phyloP scores from a whole-genome alignment of 2,888 invertebrate genomes.

The Tridacna gigas region DNA sequence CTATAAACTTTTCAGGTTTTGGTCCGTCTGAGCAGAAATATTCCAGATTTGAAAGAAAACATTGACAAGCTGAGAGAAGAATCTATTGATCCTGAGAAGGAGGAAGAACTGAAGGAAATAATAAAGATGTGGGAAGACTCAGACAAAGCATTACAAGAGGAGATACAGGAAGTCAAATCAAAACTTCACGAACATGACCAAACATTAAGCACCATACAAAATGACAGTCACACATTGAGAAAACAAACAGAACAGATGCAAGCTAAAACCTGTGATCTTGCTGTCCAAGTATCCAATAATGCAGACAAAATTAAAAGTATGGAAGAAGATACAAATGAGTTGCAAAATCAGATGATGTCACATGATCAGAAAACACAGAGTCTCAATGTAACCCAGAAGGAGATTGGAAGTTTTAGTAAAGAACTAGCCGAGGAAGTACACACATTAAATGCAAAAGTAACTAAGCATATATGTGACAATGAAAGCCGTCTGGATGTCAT shows the following conservation, averaged over 20 bases:
- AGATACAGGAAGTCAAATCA: constrained; percentile 7
- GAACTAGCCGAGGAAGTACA: not conserved
- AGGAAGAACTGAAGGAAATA: constrained; percentile 10
- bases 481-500: not conserved
- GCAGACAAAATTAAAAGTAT: not conserved
- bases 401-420: not conserved
- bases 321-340: not conserved
- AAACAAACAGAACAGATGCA: not conserved
- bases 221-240: not conserved
- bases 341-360: not conserved
- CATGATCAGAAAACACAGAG: not conserved
- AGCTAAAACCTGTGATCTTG: not conserved
- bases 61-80: constrained; percentile 11
- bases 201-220: not conserved
- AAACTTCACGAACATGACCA: not conserved
- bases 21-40: constrained; percentile 20
- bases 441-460: not conserved
- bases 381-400: not conserved
- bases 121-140: constrained; percentile 25
- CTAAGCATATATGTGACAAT: not conserved
- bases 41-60: constrained; percentile 31
- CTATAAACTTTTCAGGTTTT: constrained; percentile 19
- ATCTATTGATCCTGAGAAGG: constrained; percentile 33
- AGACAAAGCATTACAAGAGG: constrained; percentile 13
- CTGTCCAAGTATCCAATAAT: not conserved